Evolutionary conservation across 2,113 vertebrate genomes (phyloP), one percentile per base, ranked within the genome.

Genomic region (Gracilinanus agilis): DNA sequence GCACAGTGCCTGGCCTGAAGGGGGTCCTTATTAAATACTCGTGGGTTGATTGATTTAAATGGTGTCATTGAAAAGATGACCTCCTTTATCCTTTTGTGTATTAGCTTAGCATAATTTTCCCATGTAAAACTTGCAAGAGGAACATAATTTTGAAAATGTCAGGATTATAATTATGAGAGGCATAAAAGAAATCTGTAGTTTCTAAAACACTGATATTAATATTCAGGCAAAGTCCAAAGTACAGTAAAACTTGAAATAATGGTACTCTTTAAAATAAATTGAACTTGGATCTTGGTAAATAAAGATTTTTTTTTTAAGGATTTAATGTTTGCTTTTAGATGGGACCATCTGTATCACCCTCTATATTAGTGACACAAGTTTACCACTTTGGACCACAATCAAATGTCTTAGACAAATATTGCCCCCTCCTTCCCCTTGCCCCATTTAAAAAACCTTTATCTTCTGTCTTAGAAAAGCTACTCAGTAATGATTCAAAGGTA

Each of bases 121-220:
- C 96, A 93, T 93, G 75, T 53, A 94, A 95, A 96, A 95, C 53
- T 91, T 94, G 55, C 19, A 2, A 27, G 56, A 96, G 75, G 58
- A 88, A n/a, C 54, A 56, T 95, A 89, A 95, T 97, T 97, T 91
- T 97, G 89, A 90, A 97, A 94, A 91, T 1, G 44, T 49, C 93
- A 91, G 89, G 56, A 88, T 92, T 95, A 67, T 94, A 88, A 16
- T 95, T 98, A 98, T 92, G 89, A 91, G 90, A 67, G 40, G 88
- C 93, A 96, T 93, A 97, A 94, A 97, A 95, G 96, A 97, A 95
- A 97, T 95, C 95, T 97, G 93, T 95, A 96, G 96, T 96, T 97
- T 97, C 95, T 98, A 97, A 97, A 97, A 96, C 97, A 96, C 24
- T 10, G 56, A 89, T 93, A 97, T 97, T 98, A 98, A 97, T 97